Percentiles rank a stretch among this genome's conserved stretches.
These are phyloP conservation scores for Whitmania pigra DNA, from an alignment of 1,140 invertebrate genomes.

Conservation along the genomic window DNA sequence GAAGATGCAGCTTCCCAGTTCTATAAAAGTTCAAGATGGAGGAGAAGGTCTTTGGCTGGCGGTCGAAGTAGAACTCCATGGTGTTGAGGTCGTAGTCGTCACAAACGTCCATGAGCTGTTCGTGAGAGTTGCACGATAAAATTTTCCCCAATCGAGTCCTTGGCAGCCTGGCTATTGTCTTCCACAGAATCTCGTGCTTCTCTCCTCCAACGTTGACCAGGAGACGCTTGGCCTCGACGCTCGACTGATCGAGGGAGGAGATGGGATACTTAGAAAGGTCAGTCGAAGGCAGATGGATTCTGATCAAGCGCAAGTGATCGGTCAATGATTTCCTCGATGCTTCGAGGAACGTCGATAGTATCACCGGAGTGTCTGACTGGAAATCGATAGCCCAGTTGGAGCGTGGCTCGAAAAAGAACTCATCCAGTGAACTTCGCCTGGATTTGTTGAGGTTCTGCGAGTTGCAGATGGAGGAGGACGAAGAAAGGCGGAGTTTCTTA, in stretches of 20 bases:
- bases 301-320: background rate
- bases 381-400: conserved; percentile 5
- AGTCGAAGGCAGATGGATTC: background rate
- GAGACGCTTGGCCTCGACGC: conserved; percentile 48
- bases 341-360: background rate
- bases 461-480: background rate
- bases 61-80: conserved; percentile 98
- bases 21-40: conserved; percentile 96
- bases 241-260: conserved; percentile 11
- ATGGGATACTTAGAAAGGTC: background rate
- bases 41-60: conserved; percentile 91
- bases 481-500: background rate
- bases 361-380: background rate
- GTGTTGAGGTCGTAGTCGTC: conserved; percentile 90
- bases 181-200: conserved; percentile 88
- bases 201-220: conserved; percentile 92
- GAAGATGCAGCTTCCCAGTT: conserved; percentile 88
- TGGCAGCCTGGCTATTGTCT: conserved; percentile 81
- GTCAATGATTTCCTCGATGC: background rate
- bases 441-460: background rate
- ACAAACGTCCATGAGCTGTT: conserved; percentile 84
- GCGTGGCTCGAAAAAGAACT: background rate
- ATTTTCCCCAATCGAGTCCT: conserved; percentile 83
- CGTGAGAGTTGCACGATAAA: conserved; percentile 84
- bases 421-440: background rate